These are phyloP conservation scores for Hypselothyrea guttata DNA, from an alignment of 2,888 invertebrate genomes.

Conservation along the genomic window DNA sequence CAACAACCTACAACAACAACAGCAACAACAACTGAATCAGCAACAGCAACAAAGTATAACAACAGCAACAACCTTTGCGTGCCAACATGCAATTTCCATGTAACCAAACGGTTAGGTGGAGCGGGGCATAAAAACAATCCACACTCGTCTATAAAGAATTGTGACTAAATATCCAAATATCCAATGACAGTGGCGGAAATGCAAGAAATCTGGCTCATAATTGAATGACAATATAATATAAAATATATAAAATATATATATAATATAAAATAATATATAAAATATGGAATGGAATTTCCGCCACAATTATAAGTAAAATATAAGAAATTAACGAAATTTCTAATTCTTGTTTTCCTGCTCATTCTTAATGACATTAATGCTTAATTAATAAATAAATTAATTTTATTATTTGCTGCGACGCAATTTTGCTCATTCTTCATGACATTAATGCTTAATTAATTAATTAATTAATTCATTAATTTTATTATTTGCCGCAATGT, in stretches of 20 bases:
- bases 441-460: no score
- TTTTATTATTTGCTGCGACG: neutral
- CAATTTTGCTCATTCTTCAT: no score
- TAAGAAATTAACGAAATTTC: neutral
- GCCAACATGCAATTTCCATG: conserved; percentile 82
- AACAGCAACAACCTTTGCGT: conserved; percentile 73
- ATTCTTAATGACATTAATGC: no score
- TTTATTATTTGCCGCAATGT: no score
- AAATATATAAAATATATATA: no score
- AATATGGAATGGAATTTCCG: no score
- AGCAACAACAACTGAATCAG: conserved; percentile 37
- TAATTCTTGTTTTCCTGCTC: neutral
- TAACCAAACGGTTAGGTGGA: conserved; percentile 41
- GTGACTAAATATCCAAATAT: conserved; percentile 69
- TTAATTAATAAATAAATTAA: neutral
- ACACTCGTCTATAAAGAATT: conserved; percentile 70
- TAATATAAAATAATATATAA: neutral
- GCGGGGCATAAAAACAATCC: conserved; percentile 16
- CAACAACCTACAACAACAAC: conserved; percentile 35
- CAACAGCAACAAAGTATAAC: conserved; percentile 39
- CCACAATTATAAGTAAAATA: no score
- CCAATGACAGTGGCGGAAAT: conserved; percentile 37
- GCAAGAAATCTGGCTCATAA: neutral
- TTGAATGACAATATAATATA: neutral
- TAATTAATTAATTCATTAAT: no score